Evolutionary conservation across 2,113 vertebrate genomes (phyloP).

Genomic region (Puma concolor): DNA sequence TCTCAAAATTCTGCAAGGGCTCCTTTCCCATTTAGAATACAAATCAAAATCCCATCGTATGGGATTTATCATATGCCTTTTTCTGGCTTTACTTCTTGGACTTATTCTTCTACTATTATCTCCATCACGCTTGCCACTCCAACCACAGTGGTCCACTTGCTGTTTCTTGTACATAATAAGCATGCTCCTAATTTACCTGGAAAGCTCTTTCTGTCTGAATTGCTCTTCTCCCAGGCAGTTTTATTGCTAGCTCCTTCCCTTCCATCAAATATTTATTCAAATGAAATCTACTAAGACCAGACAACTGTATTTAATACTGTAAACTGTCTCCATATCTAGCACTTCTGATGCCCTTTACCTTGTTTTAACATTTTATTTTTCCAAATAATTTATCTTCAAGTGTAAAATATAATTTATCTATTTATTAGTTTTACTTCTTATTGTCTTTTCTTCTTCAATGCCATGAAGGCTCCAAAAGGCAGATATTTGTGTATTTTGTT

Average conservation of each 20-base stretch:
- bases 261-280: conserved; percentile 1
- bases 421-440: background rate
- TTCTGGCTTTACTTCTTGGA: background rate
- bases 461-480: background rate
- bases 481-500: background rate
- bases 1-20: background rate
- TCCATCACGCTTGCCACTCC: background rate
- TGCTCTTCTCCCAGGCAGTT: background rate
- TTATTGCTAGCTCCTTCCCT: background rate
- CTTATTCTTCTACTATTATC: background rate
- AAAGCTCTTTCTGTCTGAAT: background rate
- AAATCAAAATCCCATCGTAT: background rate
- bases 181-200: background rate
- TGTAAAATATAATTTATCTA: background rate
- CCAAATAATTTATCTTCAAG: background rate
- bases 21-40: background rate
- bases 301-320: background rate
- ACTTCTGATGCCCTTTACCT: background rate
- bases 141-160: background rate
- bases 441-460: background rate
- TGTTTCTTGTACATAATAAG: background rate
- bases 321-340: background rate
- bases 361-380: background rate
- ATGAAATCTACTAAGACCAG: background rate
- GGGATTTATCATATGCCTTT: background rate